These are phyloP conservation scores for Campoletis sonorensis DNA, from an alignment of 1,140 invertebrate species.

Conservation along the genomic window DNA sequence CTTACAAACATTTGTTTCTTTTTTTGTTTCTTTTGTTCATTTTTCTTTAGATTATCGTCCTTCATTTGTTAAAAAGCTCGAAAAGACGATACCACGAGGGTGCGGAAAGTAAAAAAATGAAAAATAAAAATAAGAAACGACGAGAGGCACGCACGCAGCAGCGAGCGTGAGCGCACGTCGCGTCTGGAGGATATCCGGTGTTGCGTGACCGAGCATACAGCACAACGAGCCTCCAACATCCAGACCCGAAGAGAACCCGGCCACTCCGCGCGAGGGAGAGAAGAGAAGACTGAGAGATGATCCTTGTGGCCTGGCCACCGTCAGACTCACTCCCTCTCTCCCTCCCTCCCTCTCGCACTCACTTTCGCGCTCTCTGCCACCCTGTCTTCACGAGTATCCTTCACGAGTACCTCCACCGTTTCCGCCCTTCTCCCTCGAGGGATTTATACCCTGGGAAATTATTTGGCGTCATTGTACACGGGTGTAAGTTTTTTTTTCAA, in stretches of 20 bases:
- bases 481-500: too few relatives aligned
- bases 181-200: constrained; percentile 75
- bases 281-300: neutral
- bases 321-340: constrained; percentile 27
- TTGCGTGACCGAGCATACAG: constrained; percentile 62
- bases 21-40: too few relatives aligned
- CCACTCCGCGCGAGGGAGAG: neutral
- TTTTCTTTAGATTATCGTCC: too few relatives aligned
- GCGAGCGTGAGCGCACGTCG: constrained; percentile 55
- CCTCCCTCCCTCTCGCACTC: constrained; percentile 22
- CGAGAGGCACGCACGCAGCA: constrained; percentile 51
- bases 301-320: neutral
- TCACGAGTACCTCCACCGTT: constrained; percentile 14
- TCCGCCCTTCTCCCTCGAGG: constrained; percentile 21
- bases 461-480: neutral
- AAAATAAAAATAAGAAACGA: constrained; percentile 39
- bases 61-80: too few relatives aligned
- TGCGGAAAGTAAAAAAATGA: constrained; percentile 46
- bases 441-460: constrained; percentile 21
- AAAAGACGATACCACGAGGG: neutral
- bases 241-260: neutral
- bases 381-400: constrained; percentile 26
- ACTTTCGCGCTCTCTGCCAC: constrained; percentile 9
- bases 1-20: too few relatives aligned
- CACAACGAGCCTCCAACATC: constrained; percentile 19